A percentile compares a stretch with the other conserved stretches of the same genome.
These are phyloP conservation scores for Pseudopipra pipra DNA, from an alignment of 2,113 vertebrate genomes.

Conservation along the genomic window DNA sequence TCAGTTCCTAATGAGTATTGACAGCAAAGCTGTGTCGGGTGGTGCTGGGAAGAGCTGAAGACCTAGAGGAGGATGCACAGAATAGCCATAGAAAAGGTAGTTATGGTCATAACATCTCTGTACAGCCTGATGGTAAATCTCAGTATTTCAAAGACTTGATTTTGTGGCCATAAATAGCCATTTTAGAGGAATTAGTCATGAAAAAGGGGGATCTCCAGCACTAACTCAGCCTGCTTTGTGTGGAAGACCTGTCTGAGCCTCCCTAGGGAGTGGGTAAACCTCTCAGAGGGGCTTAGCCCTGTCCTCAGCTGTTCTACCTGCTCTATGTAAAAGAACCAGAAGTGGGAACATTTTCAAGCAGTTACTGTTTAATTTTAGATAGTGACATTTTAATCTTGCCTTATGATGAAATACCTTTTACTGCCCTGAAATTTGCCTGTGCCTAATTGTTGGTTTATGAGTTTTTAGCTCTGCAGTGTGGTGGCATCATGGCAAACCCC, in stretches of 20 bases:
- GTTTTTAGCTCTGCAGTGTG: not conserved
- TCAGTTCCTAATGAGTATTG: slow-evolving; percentile 21
- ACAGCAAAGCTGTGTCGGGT: not conserved
- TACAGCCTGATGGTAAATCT: not conserved
- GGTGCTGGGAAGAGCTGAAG: not conserved
- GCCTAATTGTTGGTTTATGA: not conserved
- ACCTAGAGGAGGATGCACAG: not conserved
- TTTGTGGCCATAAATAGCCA: not conserved
- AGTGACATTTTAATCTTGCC: not conserved
- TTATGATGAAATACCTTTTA: not conserved
- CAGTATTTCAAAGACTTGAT: not conserved
- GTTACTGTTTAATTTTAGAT: not conserved
- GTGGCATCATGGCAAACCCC: not conserved
- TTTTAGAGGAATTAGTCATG: not conserved
- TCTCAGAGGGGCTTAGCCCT: not conserved
- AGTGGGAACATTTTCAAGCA: not conserved
- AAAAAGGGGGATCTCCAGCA: not conserved
- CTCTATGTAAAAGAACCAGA: not conserved
- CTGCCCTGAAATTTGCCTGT: not conserved
- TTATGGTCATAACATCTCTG: not conserved
- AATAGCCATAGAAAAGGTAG: not conserved
- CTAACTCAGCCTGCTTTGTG: not conserved
- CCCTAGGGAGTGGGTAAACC: not conserved
- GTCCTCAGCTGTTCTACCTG: not conserved
- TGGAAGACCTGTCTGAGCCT: not conserved